Evolutionary conservation across 2,888 invertebrate species (phyloP).

Genomic region (Carterocephalus palaemon): DNA sequence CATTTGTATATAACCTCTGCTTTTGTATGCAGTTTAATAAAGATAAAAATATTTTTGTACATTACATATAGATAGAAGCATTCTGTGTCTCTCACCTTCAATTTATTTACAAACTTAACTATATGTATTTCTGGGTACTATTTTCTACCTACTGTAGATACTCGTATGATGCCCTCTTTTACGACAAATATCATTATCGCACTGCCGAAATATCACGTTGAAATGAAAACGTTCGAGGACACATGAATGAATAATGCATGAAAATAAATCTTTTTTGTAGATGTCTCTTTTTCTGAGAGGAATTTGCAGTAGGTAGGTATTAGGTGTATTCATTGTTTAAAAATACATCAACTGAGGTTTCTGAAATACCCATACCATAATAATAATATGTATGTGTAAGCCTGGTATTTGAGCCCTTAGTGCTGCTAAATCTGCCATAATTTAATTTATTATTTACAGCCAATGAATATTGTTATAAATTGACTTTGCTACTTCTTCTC

Average conservation of each 20-base stretch:
- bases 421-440: no score
- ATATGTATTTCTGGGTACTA: constrained; percentile 16
- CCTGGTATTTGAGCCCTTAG: no score
- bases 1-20: no score
- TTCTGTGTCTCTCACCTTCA: constrained; percentile 8
- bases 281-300: constrained; percentile 54
- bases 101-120: constrained; percentile 17
- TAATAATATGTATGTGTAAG: no score
- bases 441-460: no score
- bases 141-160: constrained; percentile 25
- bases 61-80: constrained; percentile 3
- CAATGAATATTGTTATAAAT: no score
- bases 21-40: no score
- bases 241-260: constrained; percentile 74
- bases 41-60: no score
- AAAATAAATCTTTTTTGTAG: constrained; percentile 69
- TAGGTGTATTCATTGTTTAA: constrained; percentile 45
- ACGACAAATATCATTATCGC: constrained; percentile 67
- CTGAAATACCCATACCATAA: constrained; percentile 7
- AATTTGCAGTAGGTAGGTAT: constrained; percentile 61
- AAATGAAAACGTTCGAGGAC: constrained; percentile 70
- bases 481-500: no score
- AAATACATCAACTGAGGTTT: constrained; percentile 25
- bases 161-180: constrained; percentile 42
- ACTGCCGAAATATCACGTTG: constrained; percentile 60